A percentile compares a stretch with the other conserved stretches of the same genome.
These are phyloP conservation scores for Orientallactaga bullata DNA, from an alignment of 2,113 vertebrate species.

Conservation along the genomic window DNA sequence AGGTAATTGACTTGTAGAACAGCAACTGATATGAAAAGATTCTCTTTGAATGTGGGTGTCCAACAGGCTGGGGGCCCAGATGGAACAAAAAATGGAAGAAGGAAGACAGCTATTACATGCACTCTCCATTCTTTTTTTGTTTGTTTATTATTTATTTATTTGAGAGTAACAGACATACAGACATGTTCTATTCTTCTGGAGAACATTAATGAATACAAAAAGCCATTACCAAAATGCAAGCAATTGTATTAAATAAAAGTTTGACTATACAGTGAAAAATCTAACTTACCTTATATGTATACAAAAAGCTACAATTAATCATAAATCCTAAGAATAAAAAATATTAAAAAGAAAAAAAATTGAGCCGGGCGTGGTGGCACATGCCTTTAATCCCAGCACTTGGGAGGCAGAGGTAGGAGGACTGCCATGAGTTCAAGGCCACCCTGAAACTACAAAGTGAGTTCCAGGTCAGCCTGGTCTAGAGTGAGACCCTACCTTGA, in stretches of 20 bases:
- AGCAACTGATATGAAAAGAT: background rate
- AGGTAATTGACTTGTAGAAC: background rate
- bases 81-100: background rate
- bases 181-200: background rate
- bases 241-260: background rate
- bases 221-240: conserved; percentile 41
- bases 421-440: no score
- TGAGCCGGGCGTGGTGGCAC: no score
- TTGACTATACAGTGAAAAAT: conserved; percentile 31
- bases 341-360: background rate
- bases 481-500: no score
- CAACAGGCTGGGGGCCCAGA: background rate
- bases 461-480: no score
- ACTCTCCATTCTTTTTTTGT: background rate
- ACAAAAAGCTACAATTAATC: conserved; percentile 51
- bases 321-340: conserved; percentile 50
- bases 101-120: background rate
- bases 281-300: background rate
- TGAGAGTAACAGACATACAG: no score
- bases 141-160: no score
- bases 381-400: no score
- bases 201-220: background rate
- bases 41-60: background rate
- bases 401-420: no score
- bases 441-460: no score